Evolutionary conservation across 2,888 invertebrate genomes (phyloP).

Genomic region (Malthinus seriepunctatus): DNA sequence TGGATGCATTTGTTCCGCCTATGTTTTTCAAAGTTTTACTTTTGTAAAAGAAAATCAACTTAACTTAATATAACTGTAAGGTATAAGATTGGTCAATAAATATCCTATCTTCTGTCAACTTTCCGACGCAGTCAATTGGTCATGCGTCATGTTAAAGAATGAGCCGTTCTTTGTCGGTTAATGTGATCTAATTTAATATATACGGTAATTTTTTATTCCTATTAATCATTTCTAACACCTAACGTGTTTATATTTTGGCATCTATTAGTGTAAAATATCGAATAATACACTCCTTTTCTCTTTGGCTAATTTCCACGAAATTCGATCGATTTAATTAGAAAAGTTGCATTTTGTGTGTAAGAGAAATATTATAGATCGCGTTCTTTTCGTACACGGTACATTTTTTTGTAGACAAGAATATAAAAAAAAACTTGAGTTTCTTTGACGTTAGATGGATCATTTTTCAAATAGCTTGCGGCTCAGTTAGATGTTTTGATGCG

Average conservation of each 20-base stretch:
- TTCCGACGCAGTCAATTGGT: slow-evolving; percentile 36
- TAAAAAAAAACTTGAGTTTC: slow-evolving; percentile 37
- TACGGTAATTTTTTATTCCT: slow-evolving; percentile 27
- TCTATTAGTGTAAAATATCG: background rate
- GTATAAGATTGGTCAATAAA: slow-evolving; percentile 27
- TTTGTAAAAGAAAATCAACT: slow-evolving; percentile 17
- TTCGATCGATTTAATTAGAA: background rate
- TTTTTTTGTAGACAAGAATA: slow-evolving; percentile 35
- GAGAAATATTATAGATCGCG: slow-evolving; percentile 12
- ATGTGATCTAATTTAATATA: slow-evolving; percentile 36
- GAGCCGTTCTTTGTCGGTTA: slow-evolving; percentile 36
- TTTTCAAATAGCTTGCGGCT: slow-evolving; percentile 54
- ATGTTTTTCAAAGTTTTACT: background rate
- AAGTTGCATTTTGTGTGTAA: slow-evolving; percentile 7
- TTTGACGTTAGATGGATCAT: slow-evolving; percentile 55
- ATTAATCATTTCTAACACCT: slow-evolving; percentile 29
- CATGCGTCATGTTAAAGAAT: slow-evolving; percentile 38
- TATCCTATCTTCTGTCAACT: slow-evolving; percentile 34
- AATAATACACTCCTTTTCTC: background rate
- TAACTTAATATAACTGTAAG: slow-evolving; percentile 14
- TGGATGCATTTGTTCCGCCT: no score
- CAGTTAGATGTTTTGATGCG: slow-evolving; percentile 53
- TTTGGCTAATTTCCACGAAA: no score
- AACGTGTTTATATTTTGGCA: slow-evolving; percentile 1
- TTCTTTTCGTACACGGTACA: slow-evolving; percentile 20